Percentiles rank a stretch among this genome's conserved stretches.
These are phyloP conservation scores for Sander vitreus DNA, from an alignment of 2,113 vertebrate species.

Conservation along the genomic window DNA sequence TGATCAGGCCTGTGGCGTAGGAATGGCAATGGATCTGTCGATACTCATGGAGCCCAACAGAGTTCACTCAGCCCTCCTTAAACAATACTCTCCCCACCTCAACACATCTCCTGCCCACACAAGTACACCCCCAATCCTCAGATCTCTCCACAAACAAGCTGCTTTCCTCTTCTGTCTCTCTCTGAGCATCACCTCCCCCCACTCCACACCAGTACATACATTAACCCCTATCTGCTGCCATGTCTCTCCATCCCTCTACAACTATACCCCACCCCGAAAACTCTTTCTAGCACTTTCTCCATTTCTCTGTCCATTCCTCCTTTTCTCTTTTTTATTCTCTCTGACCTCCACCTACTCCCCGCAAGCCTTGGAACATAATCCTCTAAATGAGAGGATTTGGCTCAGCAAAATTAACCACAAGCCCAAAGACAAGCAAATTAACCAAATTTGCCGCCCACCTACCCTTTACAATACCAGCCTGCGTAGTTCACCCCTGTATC, in stretches of 20 bases:
- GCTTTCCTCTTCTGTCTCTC: conserved; percentile 45
- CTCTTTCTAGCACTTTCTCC: conserved; percentile 49
- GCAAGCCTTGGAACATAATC: conserved; percentile 63
- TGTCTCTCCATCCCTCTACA: conserved; percentile 31
- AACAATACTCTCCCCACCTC: conserved; percentile 58
- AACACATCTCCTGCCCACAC: conserved; percentile 45
- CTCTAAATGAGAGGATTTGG: conserved; percentile 75
- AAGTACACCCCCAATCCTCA: conserved; percentile 51
- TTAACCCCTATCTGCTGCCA: conserved; percentile 49
- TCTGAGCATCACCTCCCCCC: conserved; percentile 51
- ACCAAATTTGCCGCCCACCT: conserved; percentile 63
- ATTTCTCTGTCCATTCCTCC: conserved; percentile 32
- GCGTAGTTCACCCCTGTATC: conserved; percentile 39
- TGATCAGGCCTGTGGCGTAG: conserved; percentile 56
- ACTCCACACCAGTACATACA: conserved; percentile 33
- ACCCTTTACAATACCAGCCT: conserved; percentile 52
- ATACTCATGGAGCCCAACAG: conserved; percentile 40
- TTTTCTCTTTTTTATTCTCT: conserved; percentile 42
- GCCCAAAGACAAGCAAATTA: conserved; percentile 64
- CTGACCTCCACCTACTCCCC: conserved; percentile 73
- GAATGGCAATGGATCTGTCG: conserved; percentile 47
- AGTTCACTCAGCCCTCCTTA: conserved; percentile 55
- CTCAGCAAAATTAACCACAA: conserved; percentile 70
- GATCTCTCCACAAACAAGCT: conserved; percentile 67
- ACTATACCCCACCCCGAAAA: conserved; percentile 38